Evolutionary conservation across 2,888 invertebrate species (phyloP).

Genomic region (Orthonevra nobilis): DNA sequence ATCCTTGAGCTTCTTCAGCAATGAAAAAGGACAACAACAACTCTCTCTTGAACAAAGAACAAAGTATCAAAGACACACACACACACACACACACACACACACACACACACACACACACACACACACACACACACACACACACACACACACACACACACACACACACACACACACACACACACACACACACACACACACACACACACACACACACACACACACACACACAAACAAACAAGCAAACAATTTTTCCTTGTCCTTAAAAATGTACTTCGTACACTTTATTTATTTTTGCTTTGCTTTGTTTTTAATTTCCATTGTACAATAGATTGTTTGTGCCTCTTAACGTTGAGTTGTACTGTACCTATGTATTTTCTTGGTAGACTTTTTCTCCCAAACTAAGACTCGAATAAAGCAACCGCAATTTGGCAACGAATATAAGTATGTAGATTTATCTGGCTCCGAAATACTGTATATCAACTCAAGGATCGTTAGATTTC

Average conservation of each 20-base stretch:
- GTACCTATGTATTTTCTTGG: conserved; percentile 28
- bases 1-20: conserved; percentile 31
- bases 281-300: conserved; percentile 41
- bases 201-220: no score
- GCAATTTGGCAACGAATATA: conserved; percentile 61
- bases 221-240: conserved; percentile 48
- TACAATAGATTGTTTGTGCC: conserved; percentile 36
- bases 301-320: conserved; percentile 41
- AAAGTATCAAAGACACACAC: conserved; percentile 45
- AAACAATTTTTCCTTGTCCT: conserved; percentile 37
- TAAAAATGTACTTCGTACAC: conserved; percentile 37
- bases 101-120: no score
- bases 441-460: conserved; percentile 56
- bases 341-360: conserved; percentile 40
- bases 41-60: conserved; percentile 38
- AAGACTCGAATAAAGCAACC: conserved; percentile 43
- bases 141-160: no score
- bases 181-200: no score
- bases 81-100: no score
- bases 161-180: no score
- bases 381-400: conserved; percentile 39
- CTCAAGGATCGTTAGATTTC: conserved; percentile 55
- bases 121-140: no score
- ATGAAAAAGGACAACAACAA: conserved; percentile 47
- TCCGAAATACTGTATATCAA: conserved; percentile 60